A percentile compares a stretch with the other conserved stretches of the same genome.
Conservation (phyloP, 2,113 vertebrate species). For the Illadopsis cleaveri region DNA sequence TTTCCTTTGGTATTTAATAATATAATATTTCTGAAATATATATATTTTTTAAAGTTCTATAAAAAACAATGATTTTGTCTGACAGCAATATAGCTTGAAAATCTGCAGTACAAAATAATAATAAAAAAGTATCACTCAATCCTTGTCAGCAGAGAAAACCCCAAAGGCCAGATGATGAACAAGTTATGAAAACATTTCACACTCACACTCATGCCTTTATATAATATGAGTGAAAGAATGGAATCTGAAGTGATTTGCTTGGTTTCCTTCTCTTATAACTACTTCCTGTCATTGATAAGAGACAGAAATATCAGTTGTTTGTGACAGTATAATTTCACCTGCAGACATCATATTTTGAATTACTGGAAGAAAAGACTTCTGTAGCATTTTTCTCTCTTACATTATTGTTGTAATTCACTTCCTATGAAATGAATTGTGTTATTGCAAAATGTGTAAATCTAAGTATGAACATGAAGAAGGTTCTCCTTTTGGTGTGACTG, state of each 20-base stretch:
- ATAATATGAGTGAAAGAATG: constrained; percentile 9
- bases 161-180: constrained; percentile 8
- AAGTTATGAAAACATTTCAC: constrained; percentile 39
- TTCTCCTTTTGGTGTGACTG: constrained; percentile 2
- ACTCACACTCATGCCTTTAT: background rate
- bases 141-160: constrained; percentile 20
- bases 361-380: background rate
- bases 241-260: constrained; percentile 21
- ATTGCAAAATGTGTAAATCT: background rate
- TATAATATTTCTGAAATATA: background rate
- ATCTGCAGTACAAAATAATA: background rate
- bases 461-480: constrained; percentile 2
- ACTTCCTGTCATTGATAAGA: constrained; percentile 12
- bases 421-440: constrained; percentile 22
- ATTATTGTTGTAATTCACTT: background rate
- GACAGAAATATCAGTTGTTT: background rate
- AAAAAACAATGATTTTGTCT: background rate
- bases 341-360: constrained; percentile 22
- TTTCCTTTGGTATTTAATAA: background rate
- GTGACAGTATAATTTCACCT: constrained; percentile 53
- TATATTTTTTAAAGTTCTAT: background rate
- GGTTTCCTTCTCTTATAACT: background rate
- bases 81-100: background rate
- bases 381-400: background rate
- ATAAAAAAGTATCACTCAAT: background rate